phyloP scores from a whole-genome alignment of 2,113 vertebrate species.

The Notechis scutatus region DNA sequence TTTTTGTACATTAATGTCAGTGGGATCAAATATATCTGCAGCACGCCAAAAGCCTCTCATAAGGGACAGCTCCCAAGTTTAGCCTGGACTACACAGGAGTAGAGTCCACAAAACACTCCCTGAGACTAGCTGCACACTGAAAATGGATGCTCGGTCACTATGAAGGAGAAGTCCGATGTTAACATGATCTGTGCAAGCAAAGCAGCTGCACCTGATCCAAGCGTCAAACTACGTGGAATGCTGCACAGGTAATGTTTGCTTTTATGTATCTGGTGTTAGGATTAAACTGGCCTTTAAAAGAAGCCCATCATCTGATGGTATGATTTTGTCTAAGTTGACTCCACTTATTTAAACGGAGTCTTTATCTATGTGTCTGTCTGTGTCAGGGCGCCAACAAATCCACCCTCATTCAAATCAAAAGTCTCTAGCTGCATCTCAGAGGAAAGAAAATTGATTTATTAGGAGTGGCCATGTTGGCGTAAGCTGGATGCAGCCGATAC shows the following conservation, averaged over 20 bases:
- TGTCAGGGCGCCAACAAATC: no score
- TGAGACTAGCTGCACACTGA: neutral
- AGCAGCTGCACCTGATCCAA: neutral
- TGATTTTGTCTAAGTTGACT: neutral
- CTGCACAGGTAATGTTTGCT: no score
- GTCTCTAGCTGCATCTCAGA: no score
- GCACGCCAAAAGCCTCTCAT: neutral
- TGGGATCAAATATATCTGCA: neutral
- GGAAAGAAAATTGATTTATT: no score
- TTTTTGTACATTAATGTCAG: neutral
- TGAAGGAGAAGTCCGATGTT: neutral
- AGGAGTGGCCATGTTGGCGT: no score
- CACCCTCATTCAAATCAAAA: no score
- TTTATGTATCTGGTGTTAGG: no score
- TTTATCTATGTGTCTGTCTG: neutral
- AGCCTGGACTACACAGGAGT: neutral
- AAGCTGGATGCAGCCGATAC: no score
- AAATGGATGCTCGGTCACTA: neutral
- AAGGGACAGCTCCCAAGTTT: neutral
- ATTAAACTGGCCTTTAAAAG: neutral
- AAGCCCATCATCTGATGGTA: neutral
- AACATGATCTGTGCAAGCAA: neutral
- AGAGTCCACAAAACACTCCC: neutral
- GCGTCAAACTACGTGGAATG: neutral
- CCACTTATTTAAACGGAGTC: neutral